Evolutionary conservation across 2,797 vertebrate species (phyloP), one percentile per base, ranked within the genome.

Genomic region (Ficedula albicollis): DNA sequence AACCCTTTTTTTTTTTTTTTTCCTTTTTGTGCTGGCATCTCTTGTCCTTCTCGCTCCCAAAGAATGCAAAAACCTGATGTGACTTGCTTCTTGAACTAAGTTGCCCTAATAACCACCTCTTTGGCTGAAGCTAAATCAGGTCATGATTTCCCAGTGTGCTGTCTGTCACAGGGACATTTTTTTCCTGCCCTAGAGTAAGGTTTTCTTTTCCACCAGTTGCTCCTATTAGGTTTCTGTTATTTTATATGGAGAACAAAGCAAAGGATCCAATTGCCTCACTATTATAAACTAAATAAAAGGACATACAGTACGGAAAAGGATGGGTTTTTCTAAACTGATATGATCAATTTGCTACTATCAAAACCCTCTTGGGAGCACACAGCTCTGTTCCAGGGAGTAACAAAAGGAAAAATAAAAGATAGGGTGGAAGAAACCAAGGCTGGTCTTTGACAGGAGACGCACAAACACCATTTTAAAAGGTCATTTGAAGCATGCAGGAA

Each of bases 211-310:
- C 48, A 84, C 56, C 0, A 0, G 32, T 78, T 92, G 84, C 41
- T 84, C 48, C 86, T 96, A 70, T 96, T 84, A 77, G 29, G 63
- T 96, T 96, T 96, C 94, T 91, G 49, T 75, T 95, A 83, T 60
- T 96, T 96, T 64, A 64, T 67, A 70, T 27, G 56, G 79, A 94
- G 89, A 95, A 93, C 79, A 96, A 97, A 72, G 62, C 49, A 63
- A 76, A 77, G 59, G 81, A 96, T 97, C 86, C 67, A 60, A 27
- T 96, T 94, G 54, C 91, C 30, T 95, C 70, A 20, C 48, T 67
- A 76, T 70, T 89, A 60, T 75, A 88, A 82, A 83, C 92, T 83
- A 94, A 96, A 93, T 67, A 82, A 94, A 93, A 94, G 69, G 74
- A 68, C 62, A 93, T 48, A 30, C 6, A 89, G 51, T 89, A 55